Evolutionary conservation across 1,140 invertebrate species (phyloP), one percentile per base, ranked within the genome.

Genomic region (Brachystomella parvula): DNA sequence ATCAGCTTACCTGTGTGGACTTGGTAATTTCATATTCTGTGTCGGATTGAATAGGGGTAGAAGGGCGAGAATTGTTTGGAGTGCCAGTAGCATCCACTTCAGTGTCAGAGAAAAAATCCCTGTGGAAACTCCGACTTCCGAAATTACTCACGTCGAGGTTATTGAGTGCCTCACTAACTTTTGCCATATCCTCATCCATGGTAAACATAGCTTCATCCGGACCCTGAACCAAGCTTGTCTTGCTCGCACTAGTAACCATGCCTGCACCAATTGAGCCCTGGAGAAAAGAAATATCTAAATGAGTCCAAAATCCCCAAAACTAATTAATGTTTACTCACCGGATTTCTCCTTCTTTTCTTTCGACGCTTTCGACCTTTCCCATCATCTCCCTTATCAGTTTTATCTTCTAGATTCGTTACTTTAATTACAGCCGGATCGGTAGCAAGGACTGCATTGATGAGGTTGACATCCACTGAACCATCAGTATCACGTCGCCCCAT

Each of bases 31-130:
- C 94, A 73, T 94, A 87, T 77, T 97, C 94, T 0, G 92, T 93
- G 77, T 98, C 94, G 24, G 92, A 95, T 77, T 94, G 92, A 44
- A 92, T 86, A 6, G 92, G 89, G 30, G 89, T 87, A 65, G 86
- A 83, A 61, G 87, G 84, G 68, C 90, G 82, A 12, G 87, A 87
- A 74, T 80, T 81, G 65, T 81, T 78, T 49, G 84, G 85, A 75
- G 86, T 87, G 15, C 33, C 29, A 3, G 67, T 68, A 3, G 31
- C 67, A 17, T 73, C 72, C 0, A 71, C 64, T 69, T 73, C 72
- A 3, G 72, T 73, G 28, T 73, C 72, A 24, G 72, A 73, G 56
- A 64, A 73, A 61, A 73, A 73, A 47, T 73, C 72, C 17, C 68
- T 71, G 68, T 71, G 74, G 56, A 67, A 74, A 66, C 73, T 73